Evolutionary conservation across 1,140 invertebrate genomes (phyloP).

Genomic region (Macrotrachela quadricornifera): DNA sequence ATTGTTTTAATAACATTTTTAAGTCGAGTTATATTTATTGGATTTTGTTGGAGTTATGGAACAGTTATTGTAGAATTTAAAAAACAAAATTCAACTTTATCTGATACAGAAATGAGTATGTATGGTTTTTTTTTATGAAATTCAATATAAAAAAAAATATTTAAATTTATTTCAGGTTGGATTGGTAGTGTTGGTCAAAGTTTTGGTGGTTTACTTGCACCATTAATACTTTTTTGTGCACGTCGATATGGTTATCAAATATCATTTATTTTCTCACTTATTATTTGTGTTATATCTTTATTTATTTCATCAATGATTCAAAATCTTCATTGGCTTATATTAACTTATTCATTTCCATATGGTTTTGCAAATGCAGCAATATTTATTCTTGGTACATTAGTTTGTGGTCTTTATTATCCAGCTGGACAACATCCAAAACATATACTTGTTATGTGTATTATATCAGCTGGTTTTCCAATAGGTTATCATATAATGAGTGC

Average conservation of each 20-base stretch:
- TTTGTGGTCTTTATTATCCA: conserved; percentile 1
- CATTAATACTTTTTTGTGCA: not conserved
- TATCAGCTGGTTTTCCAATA: conserved; percentile 5
- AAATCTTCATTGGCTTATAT: conserved; percentile 5
- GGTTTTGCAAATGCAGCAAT: conserved; percentile 1
- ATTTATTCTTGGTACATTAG: conserved; percentile 2
- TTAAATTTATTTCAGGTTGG: not conserved
- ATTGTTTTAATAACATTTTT: no score
- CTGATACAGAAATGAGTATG: no score
- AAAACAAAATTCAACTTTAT: no score
- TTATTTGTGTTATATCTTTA: not conserved
- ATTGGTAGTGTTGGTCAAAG: conserved; percentile 4
- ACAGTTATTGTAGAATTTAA: no score
- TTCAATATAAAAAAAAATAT: no score
- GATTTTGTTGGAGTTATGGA: no score
- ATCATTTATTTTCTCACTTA: not conserved
- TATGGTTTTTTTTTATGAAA: no score
- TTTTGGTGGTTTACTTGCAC: not conserved
- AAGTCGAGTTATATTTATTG: no score
- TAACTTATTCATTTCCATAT: conserved; percentile 5
- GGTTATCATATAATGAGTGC: conserved; percentile 4
- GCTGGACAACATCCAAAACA: not conserved
- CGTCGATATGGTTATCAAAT: not conserved
- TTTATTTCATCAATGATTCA: conserved; percentile 2
- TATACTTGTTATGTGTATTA: not conserved